Percentiles rank a stretch among this genome's conserved stretches.
Conservation (phyloP, 2,797 vertebrate species). For the Tragelaphus eurycerus region DNA sequence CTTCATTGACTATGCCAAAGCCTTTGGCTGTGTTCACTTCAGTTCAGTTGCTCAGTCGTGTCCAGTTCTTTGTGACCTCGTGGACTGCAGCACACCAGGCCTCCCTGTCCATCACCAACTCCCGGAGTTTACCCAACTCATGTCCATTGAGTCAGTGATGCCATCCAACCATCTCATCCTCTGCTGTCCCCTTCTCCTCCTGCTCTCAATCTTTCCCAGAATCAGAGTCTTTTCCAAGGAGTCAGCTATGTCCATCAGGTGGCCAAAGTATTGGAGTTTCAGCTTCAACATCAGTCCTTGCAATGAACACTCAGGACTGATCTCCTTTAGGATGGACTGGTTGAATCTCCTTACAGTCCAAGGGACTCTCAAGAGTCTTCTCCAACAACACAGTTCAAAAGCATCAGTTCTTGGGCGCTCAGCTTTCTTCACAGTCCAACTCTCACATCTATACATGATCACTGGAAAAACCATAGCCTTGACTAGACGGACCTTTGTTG, state of each 20-base stretch:
- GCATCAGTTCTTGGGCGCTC: accelerated
- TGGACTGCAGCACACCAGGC: accelerated
- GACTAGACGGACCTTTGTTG: not conserved
- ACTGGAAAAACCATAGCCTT: not conserved
- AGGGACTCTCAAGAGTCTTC: not conserved
- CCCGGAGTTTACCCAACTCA: not conserved
- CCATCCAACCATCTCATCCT: not conserved
- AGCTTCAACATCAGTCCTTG: not conserved
- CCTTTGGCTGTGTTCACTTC: too few species aligned
- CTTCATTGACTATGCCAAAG: too few species aligned
- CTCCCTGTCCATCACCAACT: not conserved
- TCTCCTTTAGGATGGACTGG: not conserved
- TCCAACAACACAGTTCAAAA: not conserved
- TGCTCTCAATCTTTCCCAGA: not conserved
- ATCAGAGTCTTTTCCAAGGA: not conserved
- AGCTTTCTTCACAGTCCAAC: not conserved
- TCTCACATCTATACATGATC: not conserved
- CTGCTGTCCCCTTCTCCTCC: not conserved
- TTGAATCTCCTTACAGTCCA: not conserved
- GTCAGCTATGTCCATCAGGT: not conserved
- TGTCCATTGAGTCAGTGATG: not conserved
- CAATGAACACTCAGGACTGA: not conserved
- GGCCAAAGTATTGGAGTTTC: not conserved
- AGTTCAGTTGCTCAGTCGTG: not conserved
- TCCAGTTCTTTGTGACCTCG: accelerated